Evolutionary conservation across 37 sponge, comb jelly and placozoan genomes (phyloP).

Genomic region (Aphrocallistes beatrix): DNA sequence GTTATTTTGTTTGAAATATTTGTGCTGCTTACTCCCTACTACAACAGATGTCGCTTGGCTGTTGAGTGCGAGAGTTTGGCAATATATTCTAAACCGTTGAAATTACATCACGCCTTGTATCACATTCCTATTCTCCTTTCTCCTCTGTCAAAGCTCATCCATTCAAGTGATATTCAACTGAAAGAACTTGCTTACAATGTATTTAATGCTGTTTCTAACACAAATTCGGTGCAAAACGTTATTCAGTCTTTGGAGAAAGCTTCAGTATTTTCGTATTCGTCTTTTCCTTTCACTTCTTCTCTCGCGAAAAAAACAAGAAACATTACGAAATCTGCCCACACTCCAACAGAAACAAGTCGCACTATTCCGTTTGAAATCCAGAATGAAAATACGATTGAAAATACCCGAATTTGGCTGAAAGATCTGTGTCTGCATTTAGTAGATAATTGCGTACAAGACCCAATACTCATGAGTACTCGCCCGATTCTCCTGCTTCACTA

Average conservation of each 20-base stretch:
- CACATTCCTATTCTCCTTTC: conserved; percentile 7
- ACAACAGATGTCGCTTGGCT: background rate
- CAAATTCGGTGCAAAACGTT: background rate
- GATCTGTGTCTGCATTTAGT: background rate
- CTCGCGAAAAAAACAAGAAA: background rate
- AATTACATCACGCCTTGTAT: background rate
- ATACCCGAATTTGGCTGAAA: background rate
- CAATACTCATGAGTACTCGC: background rate
- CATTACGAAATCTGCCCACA: background rate
- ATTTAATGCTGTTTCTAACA: background rate
- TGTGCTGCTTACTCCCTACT: background rate
- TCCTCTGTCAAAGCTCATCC: background rate
- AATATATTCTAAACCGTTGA: background rate
- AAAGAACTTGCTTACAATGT: background rate
- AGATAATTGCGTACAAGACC: background rate
- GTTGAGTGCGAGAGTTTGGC: background rate
- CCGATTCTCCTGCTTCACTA: background rate
- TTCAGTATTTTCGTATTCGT: background rate
- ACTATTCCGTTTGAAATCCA: background rate
- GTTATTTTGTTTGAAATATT: background rate
- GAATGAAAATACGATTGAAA: background rate
- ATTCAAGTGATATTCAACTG: background rate
- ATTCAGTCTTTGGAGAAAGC: background rate
- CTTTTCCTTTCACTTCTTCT: background rate
- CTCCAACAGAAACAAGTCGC: background rate